phyloP scores from a whole-genome alignment of 2,888 invertebrate species.

The Crematogaster levior region DNA sequence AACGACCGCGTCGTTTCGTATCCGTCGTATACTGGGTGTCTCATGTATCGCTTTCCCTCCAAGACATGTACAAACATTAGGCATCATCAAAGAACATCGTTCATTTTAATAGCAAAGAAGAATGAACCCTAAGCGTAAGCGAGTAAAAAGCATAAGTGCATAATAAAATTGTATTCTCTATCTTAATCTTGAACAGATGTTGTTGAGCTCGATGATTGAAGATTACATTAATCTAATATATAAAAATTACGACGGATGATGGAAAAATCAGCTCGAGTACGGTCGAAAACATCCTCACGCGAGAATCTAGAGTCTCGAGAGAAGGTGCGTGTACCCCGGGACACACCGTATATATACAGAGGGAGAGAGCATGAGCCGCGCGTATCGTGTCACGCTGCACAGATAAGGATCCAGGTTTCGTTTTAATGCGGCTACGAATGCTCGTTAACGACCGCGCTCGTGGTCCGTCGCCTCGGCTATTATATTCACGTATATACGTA shows the following conservation, averaged over 20 bases:
- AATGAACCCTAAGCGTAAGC: background rate
- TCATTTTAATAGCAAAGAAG: background rate
- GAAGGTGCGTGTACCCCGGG: slow-evolving; percentile 33
- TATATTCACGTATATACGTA: slow-evolving; percentile 38
- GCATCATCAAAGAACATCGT: background rate
- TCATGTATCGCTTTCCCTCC: background rate
- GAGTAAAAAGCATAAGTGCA: background rate
- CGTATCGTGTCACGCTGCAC: slow-evolving; percentile 77
- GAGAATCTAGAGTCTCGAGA: slow-evolving; percentile 6
- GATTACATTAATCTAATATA: background rate
- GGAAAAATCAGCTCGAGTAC: background rate
- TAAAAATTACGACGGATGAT: slow-evolving; percentile 35
- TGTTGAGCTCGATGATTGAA: background rate
- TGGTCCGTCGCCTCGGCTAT: slow-evolving; percentile 61
- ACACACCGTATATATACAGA: slow-evolving; percentile 1
- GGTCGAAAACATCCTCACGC: background rate
- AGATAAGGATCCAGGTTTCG: slow-evolving; percentile 76
- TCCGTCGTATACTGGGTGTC: slow-evolving; percentile 29
- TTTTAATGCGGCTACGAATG: slow-evolving; percentile 70
- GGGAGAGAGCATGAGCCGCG: slow-evolving; percentile 34
- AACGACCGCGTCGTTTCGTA: slow-evolving; percentile 53
- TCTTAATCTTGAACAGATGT: background rate
- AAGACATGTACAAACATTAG: background rate
- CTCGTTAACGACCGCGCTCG: slow-evolving; percentile 66
- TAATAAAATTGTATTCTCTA: background rate